Evolutionary conservation across 2,888 invertebrate species (phyloP), one percentile per base, ranked within the genome.

Genomic region (Tenthredo notha): DNA sequence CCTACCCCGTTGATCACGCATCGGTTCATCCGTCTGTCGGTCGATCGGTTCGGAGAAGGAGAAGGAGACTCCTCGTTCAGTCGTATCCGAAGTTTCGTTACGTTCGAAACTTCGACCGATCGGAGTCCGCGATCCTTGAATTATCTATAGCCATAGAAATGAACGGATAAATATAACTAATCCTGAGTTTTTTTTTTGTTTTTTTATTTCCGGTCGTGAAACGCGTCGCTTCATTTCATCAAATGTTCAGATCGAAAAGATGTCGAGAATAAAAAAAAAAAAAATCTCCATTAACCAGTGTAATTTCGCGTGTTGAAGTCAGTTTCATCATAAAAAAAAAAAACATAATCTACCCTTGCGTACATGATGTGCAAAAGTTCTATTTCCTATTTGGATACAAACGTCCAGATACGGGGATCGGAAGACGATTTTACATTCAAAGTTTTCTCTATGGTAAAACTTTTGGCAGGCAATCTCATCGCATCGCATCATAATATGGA

Each of bases 11-110:
- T 61, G 37, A 80, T 80, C 80, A 58, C 61, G 61, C 21, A 37
- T 61, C 80, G 80, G 61, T 58, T 80, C 61, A 58, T 80, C 80
- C 77, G 50, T 50, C 77, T 77, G 77, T 77, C n/a, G 54, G 50
- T 77, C 54, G 29, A 77, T 77, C 54, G 77, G 50, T 50, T n/a
- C 47, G 18, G 54, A 47, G 61, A 12, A 61, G 15, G 15, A 50
- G 77, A 10, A 77, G 50, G 29, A 29, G 54, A 6, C 29, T 33
- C 6, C n/a, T 21, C 21, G 77, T 54, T 77, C 77, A 77, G 77
- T 77, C 50, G 50, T 77, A 50, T 29, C 10, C 77, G 54, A 77
- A 77, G 47, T 54, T 77, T 77, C 77, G 33, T 29, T 47, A 43
- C 77, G 50, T 77, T 18, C 47, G 29, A 54, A 77, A 54, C n/a